Evolutionary conservation across 2,888 invertebrate genomes (phyloP).

Genomic region (Marronus borbonicus): DNA sequence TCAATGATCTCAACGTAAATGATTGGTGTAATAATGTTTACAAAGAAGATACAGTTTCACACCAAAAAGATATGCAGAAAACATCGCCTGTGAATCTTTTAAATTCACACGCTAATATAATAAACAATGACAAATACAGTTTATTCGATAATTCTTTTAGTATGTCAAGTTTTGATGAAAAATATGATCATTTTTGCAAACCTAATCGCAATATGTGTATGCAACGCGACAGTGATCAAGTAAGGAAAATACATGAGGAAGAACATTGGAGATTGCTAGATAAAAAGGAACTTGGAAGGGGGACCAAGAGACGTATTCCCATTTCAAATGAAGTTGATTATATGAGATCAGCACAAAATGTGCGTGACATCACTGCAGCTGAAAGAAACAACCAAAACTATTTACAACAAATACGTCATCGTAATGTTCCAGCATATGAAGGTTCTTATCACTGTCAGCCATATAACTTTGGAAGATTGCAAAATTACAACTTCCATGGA

Average conservation of each 20-base stretch:
- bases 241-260: background rate
- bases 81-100: background rate
- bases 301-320: background rate
- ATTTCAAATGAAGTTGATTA: background rate
- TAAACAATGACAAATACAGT: background rate
- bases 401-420: background rate
- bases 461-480: background rate
- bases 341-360: background rate
- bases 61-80: background rate
- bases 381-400: no score
- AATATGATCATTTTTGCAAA: background rate
- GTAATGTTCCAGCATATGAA: background rate
- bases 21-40: background rate
- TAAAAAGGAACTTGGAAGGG: background rate
- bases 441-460: background rate
- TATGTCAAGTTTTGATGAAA: background rate
- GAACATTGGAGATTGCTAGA: background rate
- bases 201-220: background rate
- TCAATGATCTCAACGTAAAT: background rate
- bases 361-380: background rate
- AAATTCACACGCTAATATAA: background rate
- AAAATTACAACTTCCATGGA: background rate
- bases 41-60: background rate
- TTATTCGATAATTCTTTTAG: background rate
- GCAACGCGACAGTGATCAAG: background rate